Percentiles rank a stretch among this genome's conserved stretches.
Conservation (phyloP, 2,888 invertebrate genomes). For the Amiota communis region DNA sequence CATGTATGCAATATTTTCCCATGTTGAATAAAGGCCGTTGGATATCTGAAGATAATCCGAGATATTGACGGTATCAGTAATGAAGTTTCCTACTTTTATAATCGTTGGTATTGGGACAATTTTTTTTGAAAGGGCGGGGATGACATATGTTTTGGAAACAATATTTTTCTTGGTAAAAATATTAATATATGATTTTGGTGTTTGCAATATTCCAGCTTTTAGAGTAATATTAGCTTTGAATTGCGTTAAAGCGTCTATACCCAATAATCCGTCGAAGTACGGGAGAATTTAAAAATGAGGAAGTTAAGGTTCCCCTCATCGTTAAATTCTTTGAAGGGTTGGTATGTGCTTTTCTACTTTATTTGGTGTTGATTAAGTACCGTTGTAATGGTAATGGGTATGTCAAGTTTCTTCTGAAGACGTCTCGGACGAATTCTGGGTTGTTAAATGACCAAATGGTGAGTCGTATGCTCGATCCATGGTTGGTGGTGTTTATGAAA, state of each 20-base stretch:
- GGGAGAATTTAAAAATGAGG: too few species aligned
- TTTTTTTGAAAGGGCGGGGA: background rate
- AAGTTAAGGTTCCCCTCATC: background rate
- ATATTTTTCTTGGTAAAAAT: background rate
- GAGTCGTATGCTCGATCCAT: background rate
- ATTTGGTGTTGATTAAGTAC: too few species aligned
- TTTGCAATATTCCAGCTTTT: too few species aligned
- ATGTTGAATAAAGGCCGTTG: too few species aligned
- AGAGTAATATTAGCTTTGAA: too few species aligned
- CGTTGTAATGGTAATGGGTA: background rate
- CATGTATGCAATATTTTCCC: too few species aligned
- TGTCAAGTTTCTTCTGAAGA: too few species aligned
- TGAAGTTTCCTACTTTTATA: background rate
- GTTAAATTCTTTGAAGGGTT: background rate
- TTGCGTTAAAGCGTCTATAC: too few species aligned
- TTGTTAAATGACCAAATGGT: background rate
- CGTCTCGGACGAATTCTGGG: background rate
- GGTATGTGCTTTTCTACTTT: background rate
- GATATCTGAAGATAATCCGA: too few species aligned
- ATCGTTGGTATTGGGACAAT: background rate
- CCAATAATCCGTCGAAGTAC: too few species aligned
- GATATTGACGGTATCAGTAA: background rate
- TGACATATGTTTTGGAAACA: background rate
- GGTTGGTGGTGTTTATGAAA: background rate
- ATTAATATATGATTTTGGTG: too few species aligned